phyloP scores from a whole-genome alignment of 2,113 vertebrate genomes.

The Ophiodon elongatus region DNA sequence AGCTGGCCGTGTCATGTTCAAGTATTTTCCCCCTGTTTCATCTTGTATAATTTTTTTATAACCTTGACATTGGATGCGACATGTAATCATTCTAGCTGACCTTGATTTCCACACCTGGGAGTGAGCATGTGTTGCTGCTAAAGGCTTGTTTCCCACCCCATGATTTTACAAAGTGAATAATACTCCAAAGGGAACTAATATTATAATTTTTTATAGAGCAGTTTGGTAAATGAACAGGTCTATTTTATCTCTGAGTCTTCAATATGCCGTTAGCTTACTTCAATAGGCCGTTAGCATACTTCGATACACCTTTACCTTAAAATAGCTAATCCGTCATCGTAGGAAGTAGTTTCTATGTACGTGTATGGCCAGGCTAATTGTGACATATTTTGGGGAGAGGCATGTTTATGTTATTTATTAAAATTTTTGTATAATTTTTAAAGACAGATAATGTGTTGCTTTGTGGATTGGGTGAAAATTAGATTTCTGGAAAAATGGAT shows the following conservation, averaged over 20 bases:
- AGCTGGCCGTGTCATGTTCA: slow-evolving; percentile 30
- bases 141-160: neutral
- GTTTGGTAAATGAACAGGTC: neutral
- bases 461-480: neutral
- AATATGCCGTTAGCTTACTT: neutral
- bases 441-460: neutral
- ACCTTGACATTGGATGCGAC: slow-evolving; percentile 15
- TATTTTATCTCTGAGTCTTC: neutral
- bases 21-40: slow-evolving; percentile 14
- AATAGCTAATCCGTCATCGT: neutral
- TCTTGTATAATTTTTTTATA: slow-evolving; percentile 30
- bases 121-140: neutral
- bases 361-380: too few relatives aligned
- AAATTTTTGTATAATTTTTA: too few relatives aligned
- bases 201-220: neutral
- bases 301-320: neutral
- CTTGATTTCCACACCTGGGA: slow-evolving; percentile 19
- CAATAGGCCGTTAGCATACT: too few relatives aligned
- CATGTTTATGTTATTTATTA: neutral
- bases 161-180: neutral
- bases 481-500: too few relatives aligned
- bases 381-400: too few relatives aligned
- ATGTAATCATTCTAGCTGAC: slow-evolving; percentile 17
- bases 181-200: neutral
- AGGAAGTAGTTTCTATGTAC: too few relatives aligned